Percentiles rank a stretch among this genome's conserved stretches.
These are phyloP conservation scores for Escarpia spicata DNA, from an alignment of 2,888 invertebrate genomes.

Conservation along the genomic window DNA sequence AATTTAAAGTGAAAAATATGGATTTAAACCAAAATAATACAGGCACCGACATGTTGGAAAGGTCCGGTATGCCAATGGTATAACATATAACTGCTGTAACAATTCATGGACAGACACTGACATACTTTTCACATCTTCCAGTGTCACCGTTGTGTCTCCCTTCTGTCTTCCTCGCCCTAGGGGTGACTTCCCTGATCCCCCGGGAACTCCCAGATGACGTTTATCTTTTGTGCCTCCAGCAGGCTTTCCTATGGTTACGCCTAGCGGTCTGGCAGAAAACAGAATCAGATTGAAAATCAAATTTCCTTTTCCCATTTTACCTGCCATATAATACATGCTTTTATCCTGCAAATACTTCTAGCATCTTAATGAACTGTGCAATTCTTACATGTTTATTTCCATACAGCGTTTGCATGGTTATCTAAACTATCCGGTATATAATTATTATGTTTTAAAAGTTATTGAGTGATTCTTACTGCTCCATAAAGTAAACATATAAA, in stretches of 20 bases:
- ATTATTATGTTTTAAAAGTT: no score
- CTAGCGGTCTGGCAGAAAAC: not conserved
- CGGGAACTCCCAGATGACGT: not conserved
- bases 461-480: no score
- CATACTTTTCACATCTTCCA: not conserved
- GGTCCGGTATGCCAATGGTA: not conserved
- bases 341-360: no score
- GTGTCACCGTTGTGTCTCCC: not conserved
- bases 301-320: not conserved
- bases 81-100: not conserved
- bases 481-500: no score
- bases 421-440: no score
- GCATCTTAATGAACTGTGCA: no score
- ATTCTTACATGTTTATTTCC: no score
- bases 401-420: no score
- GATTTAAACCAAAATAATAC: no score
- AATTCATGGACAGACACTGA: not conserved
- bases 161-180: not conserved
- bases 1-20: no score
- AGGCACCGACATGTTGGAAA: no score
- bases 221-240: not conserved
- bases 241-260: not conserved
- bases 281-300: not conserved
- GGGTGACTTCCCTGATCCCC: not conserved
- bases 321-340: no score